Evolutionary conservation across 1,140 invertebrate genomes (phyloP).

Genomic region (Thereuonema tuberculata): DNA sequence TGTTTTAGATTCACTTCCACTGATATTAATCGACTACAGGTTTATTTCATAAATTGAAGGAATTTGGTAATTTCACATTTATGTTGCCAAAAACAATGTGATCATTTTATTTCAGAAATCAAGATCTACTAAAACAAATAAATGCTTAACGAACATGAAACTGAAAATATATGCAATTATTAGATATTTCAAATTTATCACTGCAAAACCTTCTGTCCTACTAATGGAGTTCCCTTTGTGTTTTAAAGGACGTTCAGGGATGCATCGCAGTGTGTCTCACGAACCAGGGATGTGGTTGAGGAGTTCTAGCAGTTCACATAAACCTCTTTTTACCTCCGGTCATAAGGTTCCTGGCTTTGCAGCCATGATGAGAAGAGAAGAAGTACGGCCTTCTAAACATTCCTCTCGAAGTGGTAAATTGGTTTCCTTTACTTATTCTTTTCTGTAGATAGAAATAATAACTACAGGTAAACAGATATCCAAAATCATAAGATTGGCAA

Average conservation of each 20-base stretch:
- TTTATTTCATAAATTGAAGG: too few relatives aligned
- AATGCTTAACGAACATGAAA: too few relatives aligned
- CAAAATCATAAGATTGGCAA: background rate
- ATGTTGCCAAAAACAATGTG: too few relatives aligned
- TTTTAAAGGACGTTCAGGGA: slow-evolving; percentile 7
- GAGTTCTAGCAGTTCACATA: slow-evolving; percentile 21
- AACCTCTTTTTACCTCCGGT: slow-evolving; percentile 41
- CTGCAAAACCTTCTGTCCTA: too few relatives aligned
- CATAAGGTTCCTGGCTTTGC: slow-evolving; percentile 53
- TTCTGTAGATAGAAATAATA: background rate
- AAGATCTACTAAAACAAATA: too few relatives aligned
- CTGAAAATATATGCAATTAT: too few relatives aligned
- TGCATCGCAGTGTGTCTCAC: slow-evolving; percentile 16
- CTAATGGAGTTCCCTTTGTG: too few relatives aligned
- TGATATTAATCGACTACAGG: too few relatives aligned
- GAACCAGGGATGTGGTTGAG: slow-evolving; percentile 15
- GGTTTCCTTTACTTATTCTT: background rate
- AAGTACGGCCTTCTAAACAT: background rate
- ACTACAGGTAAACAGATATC: slow-evolving; percentile 1
- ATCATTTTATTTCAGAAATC: too few relatives aligned
- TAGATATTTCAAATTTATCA: too few relatives aligned
- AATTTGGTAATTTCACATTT: too few relatives aligned
- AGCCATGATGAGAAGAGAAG: slow-evolving; percentile 43
- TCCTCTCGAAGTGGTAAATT: background rate
- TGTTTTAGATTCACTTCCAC: too few relatives aligned